Percentiles rank a stretch among this genome's conserved stretches.
These are phyloP conservation scores for Lithosia quadra DNA, from an alignment of 2,888 invertebrate species.

Conservation along the genomic window DNA sequence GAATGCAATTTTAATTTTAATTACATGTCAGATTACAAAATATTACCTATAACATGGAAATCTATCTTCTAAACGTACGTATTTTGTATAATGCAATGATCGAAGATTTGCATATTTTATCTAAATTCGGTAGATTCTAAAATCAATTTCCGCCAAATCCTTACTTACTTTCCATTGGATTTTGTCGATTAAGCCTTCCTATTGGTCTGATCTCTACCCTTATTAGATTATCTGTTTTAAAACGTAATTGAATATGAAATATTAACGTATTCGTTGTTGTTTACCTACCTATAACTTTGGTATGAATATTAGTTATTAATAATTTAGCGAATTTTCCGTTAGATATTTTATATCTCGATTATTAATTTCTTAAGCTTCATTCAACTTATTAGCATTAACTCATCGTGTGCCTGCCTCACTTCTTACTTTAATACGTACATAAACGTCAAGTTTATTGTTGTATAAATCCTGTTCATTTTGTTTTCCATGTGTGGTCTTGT, in stretches of 20 bases:
- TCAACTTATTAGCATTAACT: not conserved
- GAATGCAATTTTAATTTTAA: slow-evolving; percentile 1
- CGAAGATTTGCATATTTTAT: slow-evolving; percentile 2
- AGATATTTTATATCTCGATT: not conserved
- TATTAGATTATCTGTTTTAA: slow-evolving; percentile 34
- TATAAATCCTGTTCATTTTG: slow-evolving; percentile 30
- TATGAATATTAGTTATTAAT: not conserved
- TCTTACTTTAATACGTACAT: not conserved
- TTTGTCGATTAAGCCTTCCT: slow-evolving; percentile 22
- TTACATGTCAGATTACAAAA: too few species aligned
- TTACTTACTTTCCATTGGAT: slow-evolving; percentile 29
- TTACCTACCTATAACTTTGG: not conserved
- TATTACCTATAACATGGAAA: too few species aligned
- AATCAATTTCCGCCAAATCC: slow-evolving; percentile 14
- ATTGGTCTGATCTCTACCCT: slow-evolving; percentile 21
- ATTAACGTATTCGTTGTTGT: slow-evolving; percentile 19
- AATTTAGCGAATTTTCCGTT: too few species aligned
- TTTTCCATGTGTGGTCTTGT: slow-evolving; percentile 54
- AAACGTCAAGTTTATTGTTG: slow-evolving; percentile 19
- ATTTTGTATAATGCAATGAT: not conserved
- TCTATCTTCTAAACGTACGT: too few species aligned
- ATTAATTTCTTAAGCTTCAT: not conserved
- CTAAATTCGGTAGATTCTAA: slow-evolving; percentile 1
- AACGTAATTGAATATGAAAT: slow-evolving; percentile 41
- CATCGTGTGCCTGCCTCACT: not conserved